phyloP scores from a whole-genome alignment of 2,888 invertebrate species.

The Sphaerophoria taeniata region DNA sequence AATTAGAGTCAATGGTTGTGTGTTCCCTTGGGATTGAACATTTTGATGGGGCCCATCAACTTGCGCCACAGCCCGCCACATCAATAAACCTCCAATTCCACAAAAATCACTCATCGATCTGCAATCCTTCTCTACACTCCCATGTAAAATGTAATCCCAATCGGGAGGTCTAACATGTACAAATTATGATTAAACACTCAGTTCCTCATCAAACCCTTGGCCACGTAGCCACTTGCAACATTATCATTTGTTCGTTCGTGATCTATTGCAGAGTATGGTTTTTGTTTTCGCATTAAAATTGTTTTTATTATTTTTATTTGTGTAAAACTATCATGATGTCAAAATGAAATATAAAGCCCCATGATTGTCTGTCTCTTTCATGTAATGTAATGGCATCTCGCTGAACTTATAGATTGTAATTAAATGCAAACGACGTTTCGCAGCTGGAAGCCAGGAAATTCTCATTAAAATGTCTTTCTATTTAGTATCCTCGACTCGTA shows the following conservation, averaged over 20 bases:
- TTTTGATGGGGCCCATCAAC: constrained; percentile 22
- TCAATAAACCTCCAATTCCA: no score
- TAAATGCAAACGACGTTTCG: constrained; percentile 81
- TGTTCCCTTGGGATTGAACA: constrained; percentile 34
- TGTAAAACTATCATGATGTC: constrained; percentile 5
- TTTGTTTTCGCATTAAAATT: constrained; percentile 60
- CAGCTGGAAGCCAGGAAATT: constrained; percentile 83
- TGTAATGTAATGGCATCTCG: constrained; percentile 8
- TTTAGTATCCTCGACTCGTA: constrained; percentile 52
- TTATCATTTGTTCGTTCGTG: constrained; percentile 10
- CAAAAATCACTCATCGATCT: constrained; percentile 29
- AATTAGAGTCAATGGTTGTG: constrained; percentile 66
- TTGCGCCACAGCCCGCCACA: constrained; percentile 38
- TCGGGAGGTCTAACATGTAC: constrained; percentile 46
- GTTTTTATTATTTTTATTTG: constrained; percentile 48
- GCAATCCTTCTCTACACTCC: constrained; percentile 14
- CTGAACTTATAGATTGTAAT: constrained; percentile 77
- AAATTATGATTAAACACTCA: constrained; percentile 69
- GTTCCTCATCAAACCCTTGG: constrained; percentile 28
- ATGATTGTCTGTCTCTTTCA: constrained; percentile 22
- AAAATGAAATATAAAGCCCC: constrained; percentile 47
- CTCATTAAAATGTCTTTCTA: constrained; percentile 80
- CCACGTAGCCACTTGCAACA: constrained; percentile 30
- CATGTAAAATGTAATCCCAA: constrained; percentile 52
- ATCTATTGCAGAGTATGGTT: constrained; percentile 56